A percentile compares a stretch with the other conserved stretches of the same genome.
phyloP scores from a whole-genome alignment of 2,113 vertebrate genomes.

The Phalacrocorax carbo region DNA sequence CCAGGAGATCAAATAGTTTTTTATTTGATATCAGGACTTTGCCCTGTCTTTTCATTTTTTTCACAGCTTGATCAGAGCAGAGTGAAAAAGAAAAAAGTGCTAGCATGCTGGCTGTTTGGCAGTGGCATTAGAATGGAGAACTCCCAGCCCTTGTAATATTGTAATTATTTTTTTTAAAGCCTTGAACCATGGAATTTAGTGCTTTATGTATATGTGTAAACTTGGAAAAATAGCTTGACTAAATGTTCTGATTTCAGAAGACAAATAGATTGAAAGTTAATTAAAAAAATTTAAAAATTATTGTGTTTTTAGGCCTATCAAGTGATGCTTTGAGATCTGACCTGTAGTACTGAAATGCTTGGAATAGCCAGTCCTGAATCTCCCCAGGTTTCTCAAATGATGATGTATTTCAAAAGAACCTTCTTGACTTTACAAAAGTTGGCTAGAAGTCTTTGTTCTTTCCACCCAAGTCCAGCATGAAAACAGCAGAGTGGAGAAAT shows the following conservation, averaged over 20 bases:
- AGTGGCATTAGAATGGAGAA: background rate
- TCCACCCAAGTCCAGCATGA: background rate
- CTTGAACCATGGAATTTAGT: background rate
- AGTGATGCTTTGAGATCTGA: background rate
- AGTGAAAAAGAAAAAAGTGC: background rate
- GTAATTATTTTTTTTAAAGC: background rate
- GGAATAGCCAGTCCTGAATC: background rate
- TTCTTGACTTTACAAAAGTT: background rate
- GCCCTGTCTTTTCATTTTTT: background rate
- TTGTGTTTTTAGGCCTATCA: background rate
- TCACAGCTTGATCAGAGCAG: slow-evolving; percentile 21
- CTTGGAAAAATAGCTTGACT: background rate
- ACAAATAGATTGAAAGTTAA: background rate
- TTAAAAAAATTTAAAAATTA: background rate
- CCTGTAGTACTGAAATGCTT: background rate
- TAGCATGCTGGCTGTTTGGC: background rate
- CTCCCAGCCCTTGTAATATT: background rate
- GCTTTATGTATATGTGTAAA: background rate
- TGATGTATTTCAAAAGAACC: background rate
- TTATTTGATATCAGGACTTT: slow-evolving; percentile 1
- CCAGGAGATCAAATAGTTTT: background rate
- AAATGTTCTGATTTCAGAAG: background rate
- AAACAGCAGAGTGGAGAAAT: background rate
- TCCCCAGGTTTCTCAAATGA: background rate
- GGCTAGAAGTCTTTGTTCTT: background rate